Evolutionary conservation across 2,888 invertebrate species (phyloP).

Genomic region (Drosophila anceps): DNA sequence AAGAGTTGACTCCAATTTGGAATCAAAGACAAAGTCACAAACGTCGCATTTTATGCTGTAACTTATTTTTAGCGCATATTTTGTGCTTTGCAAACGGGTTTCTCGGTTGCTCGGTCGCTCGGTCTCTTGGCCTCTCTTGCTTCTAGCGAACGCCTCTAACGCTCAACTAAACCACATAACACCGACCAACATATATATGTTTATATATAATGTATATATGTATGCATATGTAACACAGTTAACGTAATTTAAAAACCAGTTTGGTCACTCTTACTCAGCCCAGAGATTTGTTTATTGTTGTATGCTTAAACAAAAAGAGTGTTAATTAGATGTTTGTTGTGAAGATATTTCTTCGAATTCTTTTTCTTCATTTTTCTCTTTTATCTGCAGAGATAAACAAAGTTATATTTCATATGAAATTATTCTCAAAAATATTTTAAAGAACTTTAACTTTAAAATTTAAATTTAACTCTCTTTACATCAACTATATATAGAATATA

Average conservation of each 20-base stretch:
- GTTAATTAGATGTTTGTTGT: slow-evolving; percentile 15
- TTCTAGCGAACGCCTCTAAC: slow-evolving; percentile 48
- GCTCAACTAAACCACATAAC: slow-evolving; percentile 22
- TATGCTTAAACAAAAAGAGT: slow-evolving; percentile 20
- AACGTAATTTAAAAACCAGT: slow-evolving; percentile 69
- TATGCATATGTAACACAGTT: slow-evolving; percentile 10
- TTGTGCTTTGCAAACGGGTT: slow-evolving; percentile 64
- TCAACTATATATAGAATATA: too few relatives aligned
- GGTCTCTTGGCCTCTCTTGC: slow-evolving; percentile 34
- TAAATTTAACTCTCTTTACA: too few relatives aligned
- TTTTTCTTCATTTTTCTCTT: not conserved
- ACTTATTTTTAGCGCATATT: slow-evolving; percentile 74
- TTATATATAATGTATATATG: not conserved
- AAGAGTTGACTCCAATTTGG: slow-evolving; percentile 47
- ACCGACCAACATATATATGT: slow-evolving; percentile 10
- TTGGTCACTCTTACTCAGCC: slow-evolving; percentile 77
- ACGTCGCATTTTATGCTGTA: slow-evolving; percentile 63
- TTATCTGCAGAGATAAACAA: not conserved
- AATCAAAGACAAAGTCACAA: slow-evolving; percentile 45
- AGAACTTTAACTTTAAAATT: too few relatives aligned
- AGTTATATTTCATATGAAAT: not conserved
- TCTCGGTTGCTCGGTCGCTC: slow-evolving; percentile 44
- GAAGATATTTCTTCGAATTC: not conserved
- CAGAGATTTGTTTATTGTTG: slow-evolving; percentile 53
- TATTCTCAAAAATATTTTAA: not conserved